Conservation (phyloP, 1,140 invertebrate genomes). For the Asobara japonica region DNA sequence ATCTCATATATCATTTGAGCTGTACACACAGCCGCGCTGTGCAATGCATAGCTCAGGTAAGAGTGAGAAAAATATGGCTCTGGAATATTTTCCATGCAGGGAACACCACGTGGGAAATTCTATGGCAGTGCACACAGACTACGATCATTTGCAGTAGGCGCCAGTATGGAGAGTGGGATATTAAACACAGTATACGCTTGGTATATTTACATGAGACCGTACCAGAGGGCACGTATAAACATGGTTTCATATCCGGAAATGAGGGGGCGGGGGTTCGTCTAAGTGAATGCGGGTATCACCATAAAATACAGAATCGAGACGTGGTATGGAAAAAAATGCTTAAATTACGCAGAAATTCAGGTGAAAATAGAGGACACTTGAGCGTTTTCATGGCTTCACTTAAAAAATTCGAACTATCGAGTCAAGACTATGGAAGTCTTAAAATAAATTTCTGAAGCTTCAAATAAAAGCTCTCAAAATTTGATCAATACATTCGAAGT, state of each 20-base stretch:
- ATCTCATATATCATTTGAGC: background rate
- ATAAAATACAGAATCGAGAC: background rate
- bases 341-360: background rate
- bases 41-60: background rate
- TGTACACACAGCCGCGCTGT: background rate
- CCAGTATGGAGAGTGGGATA: background rate
- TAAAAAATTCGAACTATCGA: background rate
- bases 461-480: too few species aligned
- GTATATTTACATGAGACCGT: conserved; percentile 11
- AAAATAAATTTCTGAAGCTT: too few species aligned
- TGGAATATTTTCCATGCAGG: background rate
- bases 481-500: too few species aligned
- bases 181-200: conserved; percentile 8
- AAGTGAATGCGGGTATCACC: background rate
- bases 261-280: background rate
- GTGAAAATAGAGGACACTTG: background rate
- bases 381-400: background rate
- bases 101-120: conserved; percentile 14
- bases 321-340: too few species aligned
- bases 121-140: conserved; percentile 8
- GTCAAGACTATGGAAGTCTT: too few species aligned
- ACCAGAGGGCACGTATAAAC: background rate
- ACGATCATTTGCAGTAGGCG: conserved; percentile 8
- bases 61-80: background rate
- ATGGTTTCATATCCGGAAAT: conserved; percentile 4